Percentiles rank a stretch among this genome's conserved stretches.
Evolutionary conservation across 2,113 vertebrate genomes (phyloP).

Genomic region (Caranx ignobilis): DNA sequence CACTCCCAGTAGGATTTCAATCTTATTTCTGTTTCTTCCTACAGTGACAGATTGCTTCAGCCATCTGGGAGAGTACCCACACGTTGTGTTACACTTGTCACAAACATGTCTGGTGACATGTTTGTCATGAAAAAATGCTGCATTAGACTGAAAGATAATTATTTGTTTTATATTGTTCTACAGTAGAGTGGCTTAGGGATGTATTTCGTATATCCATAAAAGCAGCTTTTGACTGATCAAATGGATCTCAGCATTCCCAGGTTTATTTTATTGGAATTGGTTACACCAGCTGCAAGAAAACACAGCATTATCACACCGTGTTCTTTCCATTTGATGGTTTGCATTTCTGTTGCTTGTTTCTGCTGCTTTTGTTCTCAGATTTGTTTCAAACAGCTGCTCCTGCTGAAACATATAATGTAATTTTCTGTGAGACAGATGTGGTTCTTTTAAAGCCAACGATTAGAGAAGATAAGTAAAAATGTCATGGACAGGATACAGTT

Average conservation of each 20-base stretch:
- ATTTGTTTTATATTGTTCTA: not conserved
- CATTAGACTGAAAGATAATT: not conserved
- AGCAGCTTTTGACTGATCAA: not conserved
- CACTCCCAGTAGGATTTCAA: conserved; percentile 39
- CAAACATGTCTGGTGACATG: not conserved
- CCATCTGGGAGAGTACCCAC: conserved; percentile 34
- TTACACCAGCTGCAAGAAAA: not conserved
- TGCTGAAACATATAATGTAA: not conserved
- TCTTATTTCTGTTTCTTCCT: conserved; percentile 21
- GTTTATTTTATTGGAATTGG: not conserved
- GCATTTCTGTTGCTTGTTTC: not conserved
- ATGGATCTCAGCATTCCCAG: not conserved
- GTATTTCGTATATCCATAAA: not conserved
- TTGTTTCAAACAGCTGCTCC: not conserved
- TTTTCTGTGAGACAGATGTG: not conserved
- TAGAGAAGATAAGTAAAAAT: not conserved
- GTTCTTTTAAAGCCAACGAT: not conserved
- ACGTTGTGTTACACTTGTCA: conserved; percentile 19
- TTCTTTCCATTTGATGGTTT: not conserved
- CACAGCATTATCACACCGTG: not conserved
- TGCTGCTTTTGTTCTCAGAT: not conserved
- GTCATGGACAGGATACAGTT: not conserved
- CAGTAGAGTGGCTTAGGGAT: not conserved
- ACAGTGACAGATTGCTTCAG: conserved; percentile 42
- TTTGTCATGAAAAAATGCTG: conserved; percentile 2